Evolutionary conservation across 2,888 invertebrate species (phyloP).

Genomic region (Stenchaetothrips biformis): DNA sequence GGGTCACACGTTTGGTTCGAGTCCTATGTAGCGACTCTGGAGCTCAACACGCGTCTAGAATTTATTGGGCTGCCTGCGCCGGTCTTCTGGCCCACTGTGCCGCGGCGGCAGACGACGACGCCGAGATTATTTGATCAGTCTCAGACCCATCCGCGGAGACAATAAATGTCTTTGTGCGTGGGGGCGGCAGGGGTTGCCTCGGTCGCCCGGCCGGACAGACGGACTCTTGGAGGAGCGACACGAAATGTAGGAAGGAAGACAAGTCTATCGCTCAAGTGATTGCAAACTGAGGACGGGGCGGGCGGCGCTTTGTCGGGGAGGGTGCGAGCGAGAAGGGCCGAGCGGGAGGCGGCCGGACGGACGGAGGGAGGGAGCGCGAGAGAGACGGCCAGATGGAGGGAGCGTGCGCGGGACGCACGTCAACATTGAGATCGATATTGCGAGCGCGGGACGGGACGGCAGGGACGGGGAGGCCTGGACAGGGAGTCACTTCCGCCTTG

Average conservation of each 20-base stretch:
- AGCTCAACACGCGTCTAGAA: too few relatives aligned
- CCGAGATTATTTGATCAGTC: too few relatives aligned
- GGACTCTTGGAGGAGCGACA: background rate
- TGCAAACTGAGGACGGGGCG: conserved; percentile 7
- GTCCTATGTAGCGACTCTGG: too few relatives aligned
- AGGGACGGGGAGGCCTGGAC: background rate
- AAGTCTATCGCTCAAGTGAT: conserved; percentile 21
- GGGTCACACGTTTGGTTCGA: too few relatives aligned
- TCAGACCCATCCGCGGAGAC: too few relatives aligned
- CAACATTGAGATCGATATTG: conserved; percentile 25
- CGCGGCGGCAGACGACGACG: too few relatives aligned
- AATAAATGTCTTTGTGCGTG: too few relatives aligned
- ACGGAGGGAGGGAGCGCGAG: background rate
- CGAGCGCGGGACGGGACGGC: background rate
- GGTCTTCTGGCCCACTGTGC: too few relatives aligned
- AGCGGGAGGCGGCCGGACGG: too few relatives aligned
- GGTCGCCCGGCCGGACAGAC: too few relatives aligned
- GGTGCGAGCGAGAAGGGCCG: background rate
- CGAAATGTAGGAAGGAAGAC: conserved; percentile 18
- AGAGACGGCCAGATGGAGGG: background rate
- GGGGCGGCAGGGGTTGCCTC: too few relatives aligned
- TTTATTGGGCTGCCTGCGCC: too few relatives aligned
- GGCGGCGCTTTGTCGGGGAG: background rate
- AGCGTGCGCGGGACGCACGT: background rate
- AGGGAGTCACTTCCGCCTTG: background rate